These are phyloP conservation scores for Pterocles orientalis DNA, from an alignment of 2,113 vertebrate genomes.

Conservation along the genomic window DNA sequence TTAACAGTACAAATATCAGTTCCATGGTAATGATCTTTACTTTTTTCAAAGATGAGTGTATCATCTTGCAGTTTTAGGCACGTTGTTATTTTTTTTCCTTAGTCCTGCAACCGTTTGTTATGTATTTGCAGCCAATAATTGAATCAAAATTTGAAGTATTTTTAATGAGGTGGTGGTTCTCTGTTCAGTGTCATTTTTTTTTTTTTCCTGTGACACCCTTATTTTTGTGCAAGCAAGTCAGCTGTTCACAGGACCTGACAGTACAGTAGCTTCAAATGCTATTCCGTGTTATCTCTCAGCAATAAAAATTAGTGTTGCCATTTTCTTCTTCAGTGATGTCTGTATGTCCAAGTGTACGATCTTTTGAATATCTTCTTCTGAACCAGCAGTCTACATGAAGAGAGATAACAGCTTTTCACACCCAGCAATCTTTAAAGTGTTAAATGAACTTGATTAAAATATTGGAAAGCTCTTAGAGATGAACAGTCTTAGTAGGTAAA, in stretches of 20 bases:
- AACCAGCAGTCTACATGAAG: not conserved
- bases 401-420: not conserved
- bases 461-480: not conserved
- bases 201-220: not conserved
- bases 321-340: not conserved
- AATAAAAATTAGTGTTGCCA: not conserved
- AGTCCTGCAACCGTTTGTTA: not conserved
- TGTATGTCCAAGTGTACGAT: not conserved
- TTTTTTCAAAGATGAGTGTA: not conserved
- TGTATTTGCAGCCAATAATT: not conserved
- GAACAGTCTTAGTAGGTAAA: not conserved
- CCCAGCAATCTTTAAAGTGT: not conserved
- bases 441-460: conserved; percentile 2
- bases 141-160: not conserved
- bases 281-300: not conserved
- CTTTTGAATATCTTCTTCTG: not conserved
- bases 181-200: not conserved
- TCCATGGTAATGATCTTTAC: not conserved
- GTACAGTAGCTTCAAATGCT: not conserved
- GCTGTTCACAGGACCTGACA: not conserved
- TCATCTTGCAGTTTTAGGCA: not conserved
- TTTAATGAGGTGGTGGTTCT: not conserved
- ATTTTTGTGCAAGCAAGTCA: not conserved
- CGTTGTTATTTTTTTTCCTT: not conserved
- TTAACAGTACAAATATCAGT: not conserved